These are phyloP conservation scores for Hippopotamus amphibius DNA, from an alignment of 2,113 vertebrate genomes.

Conservation along the genomic window DNA sequence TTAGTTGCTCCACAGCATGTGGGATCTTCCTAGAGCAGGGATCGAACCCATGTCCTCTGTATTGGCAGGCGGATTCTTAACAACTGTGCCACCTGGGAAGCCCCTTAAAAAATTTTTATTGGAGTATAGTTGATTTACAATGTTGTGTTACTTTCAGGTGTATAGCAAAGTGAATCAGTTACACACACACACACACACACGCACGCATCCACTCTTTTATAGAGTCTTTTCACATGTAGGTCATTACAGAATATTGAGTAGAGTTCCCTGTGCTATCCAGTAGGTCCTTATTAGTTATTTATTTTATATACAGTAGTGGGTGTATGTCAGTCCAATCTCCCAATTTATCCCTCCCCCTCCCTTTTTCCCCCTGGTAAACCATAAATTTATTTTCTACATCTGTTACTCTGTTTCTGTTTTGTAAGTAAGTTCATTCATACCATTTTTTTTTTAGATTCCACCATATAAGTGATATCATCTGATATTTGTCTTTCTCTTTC, in stretches of 20 bases:
- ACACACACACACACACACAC: not conserved
- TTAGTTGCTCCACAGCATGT: too few species aligned
- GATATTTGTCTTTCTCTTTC: not conserved
- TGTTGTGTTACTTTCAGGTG: not conserved
- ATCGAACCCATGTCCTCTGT: too few species aligned
- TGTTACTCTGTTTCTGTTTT: not conserved
- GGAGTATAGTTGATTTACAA: not conserved
- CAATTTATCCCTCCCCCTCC: not conserved
- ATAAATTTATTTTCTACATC: not conserved
- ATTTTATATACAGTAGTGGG: too few species aligned
- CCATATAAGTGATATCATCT: not conserved
- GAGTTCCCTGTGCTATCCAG: not conserved
- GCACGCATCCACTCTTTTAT: not conserved
- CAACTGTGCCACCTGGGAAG: too few species aligned
- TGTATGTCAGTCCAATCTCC: not conserved
- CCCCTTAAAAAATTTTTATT: not conserved
- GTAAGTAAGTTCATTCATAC: not conserved
- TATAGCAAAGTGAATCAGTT: not conserved
- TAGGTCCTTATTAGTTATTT: not conserved
- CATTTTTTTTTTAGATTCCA: not conserved
- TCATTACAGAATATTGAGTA: not conserved
- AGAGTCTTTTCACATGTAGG: not conserved
- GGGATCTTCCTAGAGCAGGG: too few species aligned
- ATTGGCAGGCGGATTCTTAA: too few species aligned
- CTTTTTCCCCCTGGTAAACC: not conserved